Base-by-base conservation (phyloP, 2,888 invertebrate species). In the Meiosimyza platycephala region DNA sequence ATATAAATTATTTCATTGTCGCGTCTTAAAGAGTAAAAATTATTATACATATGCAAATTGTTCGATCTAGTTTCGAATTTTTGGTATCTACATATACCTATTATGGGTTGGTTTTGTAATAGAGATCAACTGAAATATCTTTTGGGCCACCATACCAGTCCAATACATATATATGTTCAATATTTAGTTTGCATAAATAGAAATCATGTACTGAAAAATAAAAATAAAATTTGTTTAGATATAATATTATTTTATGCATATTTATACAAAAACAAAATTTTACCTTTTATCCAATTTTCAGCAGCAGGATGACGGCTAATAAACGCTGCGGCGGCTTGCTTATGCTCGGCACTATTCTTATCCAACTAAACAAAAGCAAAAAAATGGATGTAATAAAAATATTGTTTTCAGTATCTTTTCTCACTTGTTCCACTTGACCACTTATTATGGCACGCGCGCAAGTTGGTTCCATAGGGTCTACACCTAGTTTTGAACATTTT, bases 81-180 rank as follows among this genome's bases (percentile, higher is more conserved):
- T 40, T 40, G 2, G 0, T 40, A 40, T 40, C 11, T 5, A n/a
- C n/a, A n/a, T n/a, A 22, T 22, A 22, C 22, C 12, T 2, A 22
- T 71, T 74, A 73, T 18, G 78, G 72, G 16, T 78, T 75, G 1
- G 80, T 76, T 7, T 77, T 79, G 64, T 81, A 84, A 73, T 85
- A 85, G 40, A 82, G 81, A 13, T 79, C 77, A 1, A 75, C 18
- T 0, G 78, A 68, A 11, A 88, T 81, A 60, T 78, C 78, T 65
- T 87, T 85, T 3, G 94, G 93, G 3, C 96, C 94, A 3, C 96
- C 95, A 84, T 94, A 95, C 85, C 90, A 93, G 83, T 95, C 95
- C 79, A 95, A 87, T 78, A 95, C 91, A 13, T 90, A 91, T 71
- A 96, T 93, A 79, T 93, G 90, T 50, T 89, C 88, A 64, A 95